phyloP scores from a whole-genome alignment of 2,113 vertebrate species.

The Hypanus sabinus region DNA sequence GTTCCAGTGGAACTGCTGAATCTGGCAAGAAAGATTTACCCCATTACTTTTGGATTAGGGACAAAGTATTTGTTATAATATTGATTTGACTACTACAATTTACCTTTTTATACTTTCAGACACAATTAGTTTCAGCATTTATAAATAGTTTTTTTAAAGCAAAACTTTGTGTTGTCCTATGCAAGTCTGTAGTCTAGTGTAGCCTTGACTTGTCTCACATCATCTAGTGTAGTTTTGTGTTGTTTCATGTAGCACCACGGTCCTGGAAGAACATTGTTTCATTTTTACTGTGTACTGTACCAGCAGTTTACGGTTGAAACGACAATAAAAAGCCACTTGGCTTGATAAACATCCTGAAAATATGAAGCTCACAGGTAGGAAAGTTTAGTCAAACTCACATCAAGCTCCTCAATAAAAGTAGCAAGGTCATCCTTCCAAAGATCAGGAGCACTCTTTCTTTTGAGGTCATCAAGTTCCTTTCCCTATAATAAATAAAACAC shows the following conservation, averaged over 20 bases:
- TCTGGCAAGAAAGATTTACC: no score
- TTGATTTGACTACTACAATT: constrained; percentile 37
- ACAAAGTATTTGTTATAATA: not conserved
- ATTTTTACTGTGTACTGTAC: no score
- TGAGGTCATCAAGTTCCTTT: constrained; percentile 75
- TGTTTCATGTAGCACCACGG: no score
- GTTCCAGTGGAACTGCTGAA: no score
- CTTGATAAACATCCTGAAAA: not conserved
- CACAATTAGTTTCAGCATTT: not conserved
- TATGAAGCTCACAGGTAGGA: not conserved
- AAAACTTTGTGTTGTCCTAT: no score
- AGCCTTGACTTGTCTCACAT: no score
- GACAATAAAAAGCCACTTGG: no score
- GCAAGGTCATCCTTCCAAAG: constrained; percentile 95
- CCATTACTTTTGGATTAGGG: not conserved
- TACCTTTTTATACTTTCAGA: constrained; percentile 39
- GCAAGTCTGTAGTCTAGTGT: no score
- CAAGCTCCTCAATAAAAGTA: constrained; percentile 85
- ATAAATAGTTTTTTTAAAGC: not conserved
- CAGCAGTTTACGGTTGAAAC: no score
- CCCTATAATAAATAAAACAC: constrained; percentile 57
- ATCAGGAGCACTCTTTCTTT: constrained; percentile 76
- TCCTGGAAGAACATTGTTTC: no score
- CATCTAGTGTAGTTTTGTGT: no score
- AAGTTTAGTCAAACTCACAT: constrained; percentile 62